Evolutionary conservation across 2,113 vertebrate species (phyloP).

Genomic region (Peromyscus polionotus): DNA sequence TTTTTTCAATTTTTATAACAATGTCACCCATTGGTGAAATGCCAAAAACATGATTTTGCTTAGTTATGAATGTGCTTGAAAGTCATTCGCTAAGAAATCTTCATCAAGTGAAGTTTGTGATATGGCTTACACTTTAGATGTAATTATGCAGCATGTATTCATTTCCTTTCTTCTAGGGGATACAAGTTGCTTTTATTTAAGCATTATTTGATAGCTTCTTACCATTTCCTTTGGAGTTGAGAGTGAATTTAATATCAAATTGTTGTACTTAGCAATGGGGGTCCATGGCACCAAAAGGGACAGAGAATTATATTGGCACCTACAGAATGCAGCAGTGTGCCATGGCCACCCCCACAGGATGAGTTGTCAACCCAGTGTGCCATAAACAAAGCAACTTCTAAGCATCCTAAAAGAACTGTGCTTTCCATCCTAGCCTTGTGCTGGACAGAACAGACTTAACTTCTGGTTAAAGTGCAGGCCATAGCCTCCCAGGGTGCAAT

Average conservation of each 20-base stretch:
- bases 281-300: neutral
- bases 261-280: slow-evolving; percentile 31
- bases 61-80: neutral
- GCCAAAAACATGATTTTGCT: slow-evolving; percentile 41
- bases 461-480: slow-evolving; percentile 65
- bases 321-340: slow-evolving; percentile 22
- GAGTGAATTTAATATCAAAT: slow-evolving; percentile 56
- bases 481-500: slow-evolving; percentile 44
- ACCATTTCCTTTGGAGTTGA: slow-evolving; percentile 57
- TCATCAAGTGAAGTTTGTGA: slow-evolving; percentile 23
- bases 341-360: neutral
- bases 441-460: slow-evolving; percentile 52
- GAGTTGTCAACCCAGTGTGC: slow-evolving; percentile 6
- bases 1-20: neutral
- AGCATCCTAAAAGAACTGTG: slow-evolving; percentile 68
- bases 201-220: slow-evolving; percentile 64
- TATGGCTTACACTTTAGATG: slow-evolving; percentile 50
- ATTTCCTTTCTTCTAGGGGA: slow-evolving; percentile 64
- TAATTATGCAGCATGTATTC: slow-evolving; percentile 63
- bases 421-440: neutral
- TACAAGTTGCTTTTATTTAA: slow-evolving; percentile 65
- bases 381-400: slow-evolving; percentile 60
- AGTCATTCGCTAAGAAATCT: slow-evolving; percentile 36
- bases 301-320: neutral
- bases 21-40: slow-evolving; percentile 8